Percentiles rank a stretch among this genome's conserved stretches.
These are phyloP conservation scores for Lanius collurio DNA, from an alignment of 2,113 vertebrate genomes.

Conservation along the genomic window DNA sequence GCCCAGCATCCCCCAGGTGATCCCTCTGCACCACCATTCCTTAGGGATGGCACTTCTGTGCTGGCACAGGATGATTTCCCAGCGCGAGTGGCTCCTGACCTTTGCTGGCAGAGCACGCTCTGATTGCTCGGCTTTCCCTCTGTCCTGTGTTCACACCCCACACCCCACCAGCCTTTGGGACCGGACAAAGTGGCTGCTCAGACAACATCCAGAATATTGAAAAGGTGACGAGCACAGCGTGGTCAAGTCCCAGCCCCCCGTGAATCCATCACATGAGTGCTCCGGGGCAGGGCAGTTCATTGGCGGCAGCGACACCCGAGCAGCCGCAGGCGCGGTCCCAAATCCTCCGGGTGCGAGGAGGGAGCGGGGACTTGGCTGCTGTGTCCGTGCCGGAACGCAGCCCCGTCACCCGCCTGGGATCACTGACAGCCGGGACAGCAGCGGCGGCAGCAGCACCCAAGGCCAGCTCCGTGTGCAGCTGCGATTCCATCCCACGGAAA, in stretches of 20 bases:
- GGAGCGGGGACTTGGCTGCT: rapidly evolving
- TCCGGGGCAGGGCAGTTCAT: background rate
- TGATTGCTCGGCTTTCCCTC: background rate
- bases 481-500: background rate
- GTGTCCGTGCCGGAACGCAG: rapidly evolving
- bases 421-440: background rate
- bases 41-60: too few relatives aligned
- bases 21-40: background rate
- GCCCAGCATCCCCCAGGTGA: background rate
- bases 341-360: rapidly evolving
- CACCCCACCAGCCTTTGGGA: background rate
- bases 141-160: background rate
- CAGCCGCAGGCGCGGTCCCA: background rate
- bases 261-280: background rate
- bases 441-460: too few relatives aligned
- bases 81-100: background rate
- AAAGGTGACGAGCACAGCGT: background rate
- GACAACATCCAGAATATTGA: background rate
- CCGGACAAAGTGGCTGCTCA: background rate
- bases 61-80: background rate
- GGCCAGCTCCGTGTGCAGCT: rapidly evolving
- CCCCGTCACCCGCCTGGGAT: rapidly evolving
- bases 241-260: background rate
- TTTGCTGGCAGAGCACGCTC: background rate
- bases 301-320: rapidly evolving